A percentile compares a stretch with the other conserved stretches of the same genome.
These are phyloP conservation scores for Lates calcarifer DNA, from an alignment of 2,113 vertebrate species.

Conservation along the genomic window DNA sequence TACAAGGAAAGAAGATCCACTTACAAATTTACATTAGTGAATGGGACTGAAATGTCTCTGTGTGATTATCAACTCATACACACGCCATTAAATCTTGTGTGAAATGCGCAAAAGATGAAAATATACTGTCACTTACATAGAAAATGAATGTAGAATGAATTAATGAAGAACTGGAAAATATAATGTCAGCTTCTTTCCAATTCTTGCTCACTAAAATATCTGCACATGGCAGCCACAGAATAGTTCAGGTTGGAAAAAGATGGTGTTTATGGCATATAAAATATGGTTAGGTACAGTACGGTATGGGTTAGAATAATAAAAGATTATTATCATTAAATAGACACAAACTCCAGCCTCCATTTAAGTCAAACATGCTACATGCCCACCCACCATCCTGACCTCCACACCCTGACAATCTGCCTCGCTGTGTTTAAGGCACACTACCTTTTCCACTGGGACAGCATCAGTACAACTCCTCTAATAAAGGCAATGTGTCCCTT, in stretches of 20 bases:
- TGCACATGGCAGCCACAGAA: background rate
- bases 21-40: background rate
- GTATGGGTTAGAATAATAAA: background rate
- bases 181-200: no score
- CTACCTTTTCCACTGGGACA: background rate
- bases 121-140: no score
- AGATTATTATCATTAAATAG: background rate
- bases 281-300: background rate
- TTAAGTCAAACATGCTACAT: background rate
- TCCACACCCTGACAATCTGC: background rate
- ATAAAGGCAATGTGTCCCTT: background rate
- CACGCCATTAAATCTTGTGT: background rate
- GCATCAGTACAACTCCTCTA: background rate
- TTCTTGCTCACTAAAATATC: background rate
- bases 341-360: background rate
- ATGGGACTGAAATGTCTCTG: background rate
- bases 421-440: background rate
- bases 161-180: no score
- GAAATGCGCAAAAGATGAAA: no score
- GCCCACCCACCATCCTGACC: background rate
- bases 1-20: background rate
- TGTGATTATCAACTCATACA: background rate
- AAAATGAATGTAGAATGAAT: no score
- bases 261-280: background rate
- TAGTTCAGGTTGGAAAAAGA: background rate